Evolutionary conservation across 2,797 vertebrate genomes (phyloP), one percentile per base, ranked within the genome.

Genomic region (Alauda arvensis): DNA sequence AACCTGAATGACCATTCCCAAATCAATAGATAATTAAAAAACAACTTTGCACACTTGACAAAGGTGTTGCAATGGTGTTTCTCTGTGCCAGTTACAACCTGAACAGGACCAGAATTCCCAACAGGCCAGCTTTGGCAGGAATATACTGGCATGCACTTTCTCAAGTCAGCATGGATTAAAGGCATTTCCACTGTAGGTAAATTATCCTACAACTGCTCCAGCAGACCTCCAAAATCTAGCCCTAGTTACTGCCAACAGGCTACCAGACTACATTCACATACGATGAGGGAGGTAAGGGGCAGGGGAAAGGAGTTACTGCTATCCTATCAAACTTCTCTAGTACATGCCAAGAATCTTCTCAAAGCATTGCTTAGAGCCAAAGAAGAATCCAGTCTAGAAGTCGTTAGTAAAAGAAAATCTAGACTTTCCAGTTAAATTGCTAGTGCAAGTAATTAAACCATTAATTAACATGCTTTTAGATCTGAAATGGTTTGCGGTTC

Each of bases 211-310:
- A 42, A 34, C n/a, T 71, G 43, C 37, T 80, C 56, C 63, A 56
- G 60, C 5, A 63, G 4, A 31, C 28, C 39, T 91, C 49, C 53
- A 83, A 70, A 72, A 67, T 25, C 42, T 11, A 78, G 39, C 15
- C 39, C 42, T 70, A 69, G 52, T 45, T 66, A 72, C 40, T 48
- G 18, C 43, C 77, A 92, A 34, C n/a, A 71, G 53, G n/a, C 60
- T 66, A 79, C 55, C 8, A 9, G 21, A 28, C 46, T 59, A 43
- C 1, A 2, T 46, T 60, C 29, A 31, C 18, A 46, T 33, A 39
- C 4, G 0, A 1, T 2, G 18, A 6, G 8, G 10, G 8, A 4
- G 12, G 12, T 11, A 4, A 52, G 24, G 29, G 18, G 23, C 18
- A 70, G 21, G 17, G 46, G 7, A 62, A 92, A 83, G 56, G 31